Conservation (phyloP, 2,797 vertebrate species). For the Hoplostethus atlanticus region DNA sequence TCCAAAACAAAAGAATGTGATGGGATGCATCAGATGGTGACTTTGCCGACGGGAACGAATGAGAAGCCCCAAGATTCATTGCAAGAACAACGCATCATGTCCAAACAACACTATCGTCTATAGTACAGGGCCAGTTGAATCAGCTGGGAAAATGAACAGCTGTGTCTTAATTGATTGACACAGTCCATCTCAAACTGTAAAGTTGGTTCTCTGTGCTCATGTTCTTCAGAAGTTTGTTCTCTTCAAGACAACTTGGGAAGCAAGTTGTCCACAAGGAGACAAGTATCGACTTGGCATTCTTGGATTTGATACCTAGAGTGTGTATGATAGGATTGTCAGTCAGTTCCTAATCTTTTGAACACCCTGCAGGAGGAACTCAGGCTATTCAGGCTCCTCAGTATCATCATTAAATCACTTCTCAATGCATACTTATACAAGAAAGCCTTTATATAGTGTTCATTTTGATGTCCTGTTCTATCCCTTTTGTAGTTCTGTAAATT, state of each 20-base stretch:
- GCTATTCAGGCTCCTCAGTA: background rate
- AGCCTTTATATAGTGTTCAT: too few species aligned
- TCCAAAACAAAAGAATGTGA: too few species aligned
- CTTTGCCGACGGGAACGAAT: conserved; percentile 19
- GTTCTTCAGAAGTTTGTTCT: too few species aligned
- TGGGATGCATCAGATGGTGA: too few species aligned
- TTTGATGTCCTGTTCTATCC: too few species aligned
- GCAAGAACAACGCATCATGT: background rate
- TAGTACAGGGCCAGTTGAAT: background rate
- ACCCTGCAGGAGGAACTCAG: background rate
- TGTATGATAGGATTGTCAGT: too few species aligned
- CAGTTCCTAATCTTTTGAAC: too few species aligned
- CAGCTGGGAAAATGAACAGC: background rate
- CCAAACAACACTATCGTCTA: background rate
- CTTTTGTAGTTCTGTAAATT: too few species aligned
- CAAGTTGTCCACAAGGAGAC: too few species aligned
- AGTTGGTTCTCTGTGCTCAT: background rate
- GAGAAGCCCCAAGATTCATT: background rate
- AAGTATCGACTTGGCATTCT: too few species aligned
- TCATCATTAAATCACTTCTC: background rate
- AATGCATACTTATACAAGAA: background rate
- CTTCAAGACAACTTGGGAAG: too few species aligned
- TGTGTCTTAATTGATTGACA: conserved; percentile 10
- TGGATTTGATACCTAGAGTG: too few species aligned
- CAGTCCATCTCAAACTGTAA: background rate